Evolutionary conservation across 1,140 invertebrate genomes (phyloP).

Genomic region (Drosophila watanabei): DNA sequence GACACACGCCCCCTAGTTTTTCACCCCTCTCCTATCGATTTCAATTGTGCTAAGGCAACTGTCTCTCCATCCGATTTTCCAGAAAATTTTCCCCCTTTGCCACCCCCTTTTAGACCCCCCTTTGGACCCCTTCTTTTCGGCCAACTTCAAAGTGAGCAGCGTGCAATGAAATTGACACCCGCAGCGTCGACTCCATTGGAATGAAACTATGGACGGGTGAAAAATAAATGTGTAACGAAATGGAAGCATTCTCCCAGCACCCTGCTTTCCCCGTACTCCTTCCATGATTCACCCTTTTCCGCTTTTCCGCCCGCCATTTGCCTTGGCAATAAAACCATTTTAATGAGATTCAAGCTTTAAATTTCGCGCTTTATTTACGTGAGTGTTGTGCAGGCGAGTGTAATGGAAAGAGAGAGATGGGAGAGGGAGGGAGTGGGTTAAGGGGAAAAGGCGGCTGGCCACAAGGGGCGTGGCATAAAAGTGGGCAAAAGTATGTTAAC

Average conservation of each 20-base stretch:
- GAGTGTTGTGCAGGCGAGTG: constrained; percentile 36
- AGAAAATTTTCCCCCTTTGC: not conserved
- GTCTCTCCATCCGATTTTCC: constrained; percentile 37
- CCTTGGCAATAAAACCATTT: constrained; percentile 80
- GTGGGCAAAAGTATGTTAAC: constrained; percentile 40
- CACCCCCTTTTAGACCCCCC: not conserved
- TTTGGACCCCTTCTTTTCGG: constrained; percentile 39
- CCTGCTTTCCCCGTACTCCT: not conserved
- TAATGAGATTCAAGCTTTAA: constrained; percentile 83
- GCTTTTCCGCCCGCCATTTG: constrained; percentile 10
- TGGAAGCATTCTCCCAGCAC: constrained; percentile 53
- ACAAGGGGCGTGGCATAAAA: constrained; percentile 28
- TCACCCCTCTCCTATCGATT: constrained; percentile 65
- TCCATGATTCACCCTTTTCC: constrained; percentile 6
- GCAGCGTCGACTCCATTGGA: constrained; percentile 62
- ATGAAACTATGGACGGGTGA: constrained; percentile 69
- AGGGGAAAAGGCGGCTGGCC: constrained; percentile 3
- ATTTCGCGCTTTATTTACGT: constrained; percentile 81
- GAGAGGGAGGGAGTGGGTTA: not conserved
- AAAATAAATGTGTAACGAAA: constrained; percentile 80
- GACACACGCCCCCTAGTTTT: constrained; percentile 59
- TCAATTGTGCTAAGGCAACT: constrained; percentile 75
- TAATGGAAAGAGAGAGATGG: not conserved
- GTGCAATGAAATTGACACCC: constrained; percentile 80
- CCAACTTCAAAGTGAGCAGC: constrained; percentile 72